phyloP scores from a whole-genome alignment of 1,140 invertebrate genomes.

The Yoshiicerus persimilis region DNA sequence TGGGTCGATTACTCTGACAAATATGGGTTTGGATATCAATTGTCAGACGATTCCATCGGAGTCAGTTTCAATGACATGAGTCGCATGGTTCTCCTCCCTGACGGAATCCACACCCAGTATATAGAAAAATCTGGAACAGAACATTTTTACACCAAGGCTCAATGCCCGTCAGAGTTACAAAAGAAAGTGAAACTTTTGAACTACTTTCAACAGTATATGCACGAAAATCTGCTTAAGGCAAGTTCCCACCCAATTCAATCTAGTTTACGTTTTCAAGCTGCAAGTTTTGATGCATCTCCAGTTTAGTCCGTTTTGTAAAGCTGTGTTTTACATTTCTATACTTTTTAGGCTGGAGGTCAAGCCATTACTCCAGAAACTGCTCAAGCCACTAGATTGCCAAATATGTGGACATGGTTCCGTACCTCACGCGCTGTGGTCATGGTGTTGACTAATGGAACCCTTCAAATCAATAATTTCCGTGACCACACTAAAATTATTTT shows the following conservation, averaged over 20 bases:
- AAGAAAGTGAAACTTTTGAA: slow-evolving; percentile 96
- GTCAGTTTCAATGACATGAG: slow-evolving; percentile 68
- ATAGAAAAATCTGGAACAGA: slow-evolving; percentile 87
- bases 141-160: slow-evolving; percentile 79
- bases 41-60: slow-evolving; percentile 67
- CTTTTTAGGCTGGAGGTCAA: slow-evolving; percentile 70
- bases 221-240: slow-evolving; percentile 88
- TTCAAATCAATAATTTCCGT: slow-evolving; percentile 94
- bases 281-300: too few relatives aligned
- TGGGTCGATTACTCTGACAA: slow-evolving; percentile 74
- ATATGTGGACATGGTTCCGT: slow-evolving; percentile 93
- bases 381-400: slow-evolving; percentile 85
- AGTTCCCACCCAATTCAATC: too few relatives aligned
- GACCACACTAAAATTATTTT: slow-evolving; percentile 98
- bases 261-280: neutral
- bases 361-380: slow-evolving; percentile 79
- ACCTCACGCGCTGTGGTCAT: slow-evolving; percentile 93
- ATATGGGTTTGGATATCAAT: slow-evolving; percentile 69
- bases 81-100: slow-evolving; percentile 60
- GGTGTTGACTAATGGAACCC: slow-evolving; percentile 94
- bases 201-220: slow-evolving; percentile 98
- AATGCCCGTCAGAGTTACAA: slow-evolving; percentile 75
- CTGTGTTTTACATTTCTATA: slow-evolving; percentile 42
- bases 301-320: too few relatives aligned
- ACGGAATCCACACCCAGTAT: slow-evolving; percentile 85